Base-by-base conservation (phyloP, 1,140 invertebrate genomes). In the Grapholita molesta region DNA sequence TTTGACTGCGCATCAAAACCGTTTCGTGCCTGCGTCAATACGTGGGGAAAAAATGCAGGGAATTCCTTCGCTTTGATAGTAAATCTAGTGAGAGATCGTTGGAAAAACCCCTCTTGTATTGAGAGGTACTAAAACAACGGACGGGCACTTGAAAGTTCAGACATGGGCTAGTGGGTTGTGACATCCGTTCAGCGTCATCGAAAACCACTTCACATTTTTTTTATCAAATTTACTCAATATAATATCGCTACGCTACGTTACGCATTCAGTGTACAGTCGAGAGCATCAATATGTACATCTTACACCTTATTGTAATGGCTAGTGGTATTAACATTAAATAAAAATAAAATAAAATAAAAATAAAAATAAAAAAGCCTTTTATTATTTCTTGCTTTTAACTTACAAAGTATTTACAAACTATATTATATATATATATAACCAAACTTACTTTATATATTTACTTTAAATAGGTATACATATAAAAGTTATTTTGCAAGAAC, bases 41-140 rank as follows among this genome's bases (percentile, higher is more conserved):
- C 18, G 42, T 21, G 15, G 18, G 42, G 15, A 48, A 48, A n/a
- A 48, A 48, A 48, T 21, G 4, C 42, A 48, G 42, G 42, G 42
- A 48, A 48, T 48, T 21, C 42, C 42, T 48, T 48, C 42, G 18
- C 42, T 48, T 48, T 48, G 42, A 48, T 21, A 48, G 18, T 18
- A 21, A 48, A 48, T 48, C 42, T 48, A 48, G 42, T 30, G 42
- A 48, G 15, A 48, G 42, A 48, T 48, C 21, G 42, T 9, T 48
- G 42, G 42, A 48, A 48, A 48, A 48, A 21, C 18, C 42, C 21
- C 42, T 21, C 9, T 7, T 48, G 9, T 48, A 7, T 15, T 21
- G 64, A 64, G 72, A 67, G 72, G 68, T 76, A 57, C 35, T 67
- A 68, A 76, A 76, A 76, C 75, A 76, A 76, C 73, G 68, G 69